Evolutionary conservation across 2,797 vertebrate genomes (phyloP), one percentile per base, ranked within the genome.

Genomic region (Sciurus vulgaris): DNA sequence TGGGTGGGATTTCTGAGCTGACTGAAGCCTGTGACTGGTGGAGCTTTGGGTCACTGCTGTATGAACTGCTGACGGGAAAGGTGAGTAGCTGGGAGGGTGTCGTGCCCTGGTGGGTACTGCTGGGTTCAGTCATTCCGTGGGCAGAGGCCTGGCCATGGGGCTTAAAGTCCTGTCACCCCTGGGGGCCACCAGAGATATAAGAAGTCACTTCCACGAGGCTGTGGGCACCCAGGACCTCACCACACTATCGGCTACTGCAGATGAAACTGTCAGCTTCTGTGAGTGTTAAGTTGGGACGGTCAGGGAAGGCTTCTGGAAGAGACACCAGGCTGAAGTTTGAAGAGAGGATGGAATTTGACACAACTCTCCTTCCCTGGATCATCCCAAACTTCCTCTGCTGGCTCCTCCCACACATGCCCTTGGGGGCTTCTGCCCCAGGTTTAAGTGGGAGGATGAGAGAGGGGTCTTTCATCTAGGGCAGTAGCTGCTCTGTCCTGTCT

Each of bases 1-100:
- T 99, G 0, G 99, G 99, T 5, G 99, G 99, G 0, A 99, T 99
- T 41, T 85, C 97, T 28, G 99, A 99, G 96, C 98, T 99, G 54
- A 99, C 99, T 0, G 99, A 99, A 97, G 99, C 99, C 30, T 99
- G 99, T 97, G 99, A 99, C 96, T 99, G 99, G 99, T 99, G 99
- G 99, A 99, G 99, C 98, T 99, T 99, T 33, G 99, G 99, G 5
- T 98, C 99, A 26, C 98, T 99, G 84, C 97, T 99, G 78, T 99
- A 99, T 61, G 99, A 99, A 94, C 97, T 99, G 97, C 99, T 99
- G 91, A 99, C 99, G 35, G 99, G 99, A 98, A 99, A 98, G 98
- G 99, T 99, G 98, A 99, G 99, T 72, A 54, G 74, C 51, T 20
- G 74, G 56, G 44, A 26, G 33, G 22, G 26, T 2, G 14, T 4